Evolutionary conservation across 1,140 invertebrate species (phyloP), one percentile per base, ranked within the genome.

Genomic region (Achatina immaculata): DNA sequence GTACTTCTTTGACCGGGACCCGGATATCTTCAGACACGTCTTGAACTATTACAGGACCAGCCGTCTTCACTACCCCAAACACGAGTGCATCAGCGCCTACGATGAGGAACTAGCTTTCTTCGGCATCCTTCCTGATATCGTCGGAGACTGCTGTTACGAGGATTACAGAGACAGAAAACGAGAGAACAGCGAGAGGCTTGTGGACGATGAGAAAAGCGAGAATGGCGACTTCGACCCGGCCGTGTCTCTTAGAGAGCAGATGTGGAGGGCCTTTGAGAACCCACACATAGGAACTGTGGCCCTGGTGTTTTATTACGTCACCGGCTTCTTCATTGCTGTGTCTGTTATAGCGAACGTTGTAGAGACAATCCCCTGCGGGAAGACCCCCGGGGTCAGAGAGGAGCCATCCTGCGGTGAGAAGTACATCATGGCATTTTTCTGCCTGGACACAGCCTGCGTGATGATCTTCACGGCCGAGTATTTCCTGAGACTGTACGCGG

Each of bases 391-490:
- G 94, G 91, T 93, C 95, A 87, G 95, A 68, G 96, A 96, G 76
- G 96, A 95, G 0, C 93, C 98, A 81, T 95, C 97, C 0, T 99
- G 98, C 91, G 98, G 99, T 51, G 98, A 99, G 91, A 94, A 96
- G 72, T 99, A 98, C 93, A 97, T 98, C 92, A 96, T 97, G 84
- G 96, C 97, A 76, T 99, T 99, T 93, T 99, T 99, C 93, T 99
- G 98, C 90, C 92, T 99, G 90, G 98, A 99, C 92, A 99, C 98
- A 6, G 99, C 98, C 79, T 99, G 99, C 92, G 99, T 99, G 71
- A 99, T 99, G 96, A 99, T 99, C 86, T 99, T 99, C 93, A 99
- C 98, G 3, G 96, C 98, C n/a, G 98, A 99, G 91, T 99, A 99
- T 92, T 92, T 99, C 80, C 93, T 99, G 82, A 94, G 98, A 86